A percentile compares a stretch with the other conserved stretches of the same genome.
Conservation (phyloP, 2,888 invertebrate genomes). For the Rhingia rostrata region DNA sequence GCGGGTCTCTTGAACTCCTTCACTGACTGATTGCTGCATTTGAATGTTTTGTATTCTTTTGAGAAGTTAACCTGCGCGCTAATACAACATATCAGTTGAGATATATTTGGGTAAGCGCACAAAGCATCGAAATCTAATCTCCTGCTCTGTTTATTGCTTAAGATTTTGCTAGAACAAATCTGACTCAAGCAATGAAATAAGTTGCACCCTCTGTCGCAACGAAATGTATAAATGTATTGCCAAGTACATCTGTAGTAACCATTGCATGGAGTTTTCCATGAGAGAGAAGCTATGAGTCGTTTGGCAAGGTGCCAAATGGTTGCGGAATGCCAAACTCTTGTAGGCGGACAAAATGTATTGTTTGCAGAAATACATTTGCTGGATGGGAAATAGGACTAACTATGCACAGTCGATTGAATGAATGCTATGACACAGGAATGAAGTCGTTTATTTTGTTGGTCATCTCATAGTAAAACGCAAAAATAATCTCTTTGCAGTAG, state of each 20-base stretch:
- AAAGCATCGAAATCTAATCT: not conserved
- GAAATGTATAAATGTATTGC: too few relatives aligned
- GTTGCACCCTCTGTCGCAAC: too few relatives aligned
- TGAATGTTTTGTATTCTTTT: not conserved
- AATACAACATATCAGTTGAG: not conserved
- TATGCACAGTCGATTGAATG: too few relatives aligned
- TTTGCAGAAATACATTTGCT: not conserved
- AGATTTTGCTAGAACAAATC: not conserved
- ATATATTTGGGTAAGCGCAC: not conserved
- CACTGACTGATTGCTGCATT: not conserved
- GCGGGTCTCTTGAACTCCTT: conserved; percentile 14
- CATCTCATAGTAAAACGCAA: too few relatives aligned
- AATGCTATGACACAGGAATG: too few relatives aligned
- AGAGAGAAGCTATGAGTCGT: not conserved
- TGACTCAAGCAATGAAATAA: too few relatives aligned
- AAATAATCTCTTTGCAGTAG: too few relatives aligned
- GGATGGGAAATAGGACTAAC: too few relatives aligned
- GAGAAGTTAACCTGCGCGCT: not conserved
- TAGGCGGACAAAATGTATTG: not conserved
- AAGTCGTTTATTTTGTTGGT: too few relatives aligned
- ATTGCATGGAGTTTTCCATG: not conserved
- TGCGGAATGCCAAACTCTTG: not conserved
- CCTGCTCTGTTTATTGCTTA: not conserved
- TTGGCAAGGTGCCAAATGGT: not conserved
- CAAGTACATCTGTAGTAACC: not conserved